These are phyloP conservation scores for Orbicella faveolata DNA, from an alignment of 64 coral and sea anemone genomes.

Conservation along the genomic window DNA sequence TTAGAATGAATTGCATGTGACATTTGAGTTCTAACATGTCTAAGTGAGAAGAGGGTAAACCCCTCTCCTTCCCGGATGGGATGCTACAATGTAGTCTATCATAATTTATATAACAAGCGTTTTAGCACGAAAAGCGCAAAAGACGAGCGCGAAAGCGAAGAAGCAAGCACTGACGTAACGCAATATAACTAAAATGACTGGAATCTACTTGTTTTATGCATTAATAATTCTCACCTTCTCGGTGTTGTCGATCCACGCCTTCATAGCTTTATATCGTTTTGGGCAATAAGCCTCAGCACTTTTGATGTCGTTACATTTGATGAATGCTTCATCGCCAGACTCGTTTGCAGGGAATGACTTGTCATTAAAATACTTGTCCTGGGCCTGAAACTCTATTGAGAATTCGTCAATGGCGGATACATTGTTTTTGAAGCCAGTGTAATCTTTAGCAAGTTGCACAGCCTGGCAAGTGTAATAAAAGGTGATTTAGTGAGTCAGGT, in stretches of 20 bases:
- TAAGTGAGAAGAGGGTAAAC: too few species aligned
- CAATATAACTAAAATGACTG: too few species aligned
- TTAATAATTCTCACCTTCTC: conserved; percentile 12
- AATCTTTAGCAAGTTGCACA: conserved; percentile 30
- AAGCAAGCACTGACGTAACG: too few species aligned
- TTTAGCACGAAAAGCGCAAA: too few species aligned
- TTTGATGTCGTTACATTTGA: conserved; percentile 20
- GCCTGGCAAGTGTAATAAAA: conserved; percentile 1
- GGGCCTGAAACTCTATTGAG: neutral
- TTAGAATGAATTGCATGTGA: too few species aligned
- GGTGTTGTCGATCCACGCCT: conserved; percentile 46
- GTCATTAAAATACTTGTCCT: conserved; percentile 40
- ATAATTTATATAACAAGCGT: too few species aligned
- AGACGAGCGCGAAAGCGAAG: too few species aligned
- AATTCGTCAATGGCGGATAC: neutral
- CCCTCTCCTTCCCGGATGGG: too few species aligned
- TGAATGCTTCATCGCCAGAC: conserved; percentile 25
- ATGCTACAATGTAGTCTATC: too few species aligned
- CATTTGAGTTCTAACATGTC: too few species aligned
- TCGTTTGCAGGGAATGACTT: conserved; percentile 50
- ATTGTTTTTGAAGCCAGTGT: conserved; percentile 14
- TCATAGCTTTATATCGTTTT: conserved; percentile 61
- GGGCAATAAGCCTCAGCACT: conserved; percentile 37
- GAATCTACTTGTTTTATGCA: neutral
- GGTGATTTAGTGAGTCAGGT: neutral